phyloP scores from a whole-genome alignment of 2,888 invertebrate genomes.

The Melieria picta region DNA sequence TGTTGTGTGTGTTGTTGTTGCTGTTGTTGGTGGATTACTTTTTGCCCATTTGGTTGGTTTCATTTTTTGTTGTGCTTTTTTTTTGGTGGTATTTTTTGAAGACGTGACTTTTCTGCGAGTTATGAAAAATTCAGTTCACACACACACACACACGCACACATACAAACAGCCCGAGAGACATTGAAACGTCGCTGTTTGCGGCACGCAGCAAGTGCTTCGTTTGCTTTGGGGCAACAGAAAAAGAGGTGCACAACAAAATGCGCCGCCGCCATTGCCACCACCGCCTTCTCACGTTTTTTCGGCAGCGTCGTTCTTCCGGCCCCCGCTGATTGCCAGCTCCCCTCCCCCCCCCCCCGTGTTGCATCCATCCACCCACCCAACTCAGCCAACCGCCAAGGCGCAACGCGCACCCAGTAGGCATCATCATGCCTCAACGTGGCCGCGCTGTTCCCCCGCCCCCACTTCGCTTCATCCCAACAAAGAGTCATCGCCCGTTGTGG shows the following conservation, averaged over 20 bases:
- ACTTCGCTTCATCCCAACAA: no score
- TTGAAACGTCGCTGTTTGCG: constrained; percentile 32
- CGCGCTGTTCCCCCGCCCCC: no score
- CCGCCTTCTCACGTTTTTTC: constrained; percentile 40
- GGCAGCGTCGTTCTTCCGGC: constrained; percentile 1
- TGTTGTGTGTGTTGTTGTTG: constrained; percentile 4
- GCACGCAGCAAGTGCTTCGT: constrained; percentile 33
- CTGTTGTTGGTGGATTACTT: not conserved
- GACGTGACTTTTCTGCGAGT: constrained; percentile 44
- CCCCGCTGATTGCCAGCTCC: not conserved
- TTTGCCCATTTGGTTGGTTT: no score
- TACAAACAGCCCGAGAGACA: constrained; percentile 47
- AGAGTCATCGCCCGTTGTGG: no score
- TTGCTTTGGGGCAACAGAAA: constrained; percentile 3
- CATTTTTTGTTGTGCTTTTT: constrained; percentile 3
- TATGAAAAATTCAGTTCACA: constrained; percentile 37
- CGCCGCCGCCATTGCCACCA: constrained; percentile 10
- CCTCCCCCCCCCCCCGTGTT: no score
- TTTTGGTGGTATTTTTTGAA: constrained; percentile 14
- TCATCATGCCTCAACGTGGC: no score
- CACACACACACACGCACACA: constrained; percentile 38
- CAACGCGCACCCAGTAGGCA: constrained; percentile 15
- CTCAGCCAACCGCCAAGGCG: constrained; percentile 13
- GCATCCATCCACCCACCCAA: not conserved
- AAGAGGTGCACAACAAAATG: not conserved